These are phyloP conservation scores for Antigone vipio DNA, from an alignment of 2,113 vertebrate species.

Conservation along the genomic window DNA sequence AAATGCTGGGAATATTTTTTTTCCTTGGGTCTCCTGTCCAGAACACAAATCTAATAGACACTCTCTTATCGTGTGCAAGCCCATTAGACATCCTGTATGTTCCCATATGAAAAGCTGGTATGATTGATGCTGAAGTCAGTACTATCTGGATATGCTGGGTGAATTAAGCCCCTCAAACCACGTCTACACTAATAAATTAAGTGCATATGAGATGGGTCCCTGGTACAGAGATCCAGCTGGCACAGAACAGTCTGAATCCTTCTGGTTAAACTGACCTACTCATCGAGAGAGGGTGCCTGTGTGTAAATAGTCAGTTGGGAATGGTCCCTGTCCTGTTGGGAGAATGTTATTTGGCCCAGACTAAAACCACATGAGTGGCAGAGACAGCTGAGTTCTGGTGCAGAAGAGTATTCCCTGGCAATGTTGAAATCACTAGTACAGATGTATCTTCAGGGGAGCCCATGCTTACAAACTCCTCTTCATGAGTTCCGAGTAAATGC, in stretches of 20 bases:
- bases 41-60: not conserved
- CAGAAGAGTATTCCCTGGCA: not conserved
- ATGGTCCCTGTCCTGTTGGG: not conserved
- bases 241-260: not conserved
- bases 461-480: not conserved
- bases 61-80: not conserved
- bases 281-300: not conserved
- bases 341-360: not conserved
- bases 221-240: not conserved
- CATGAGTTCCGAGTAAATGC: not conserved
- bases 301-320: not conserved
- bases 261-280: not conserved
- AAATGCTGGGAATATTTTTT: not conserved
- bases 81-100: rapidly evolving
- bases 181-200: not conserved
- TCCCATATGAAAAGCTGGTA: not conserved
- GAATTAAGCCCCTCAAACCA: not conserved
- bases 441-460: not conserved
- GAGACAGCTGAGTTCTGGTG: not conserved
- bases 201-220: not conserved
- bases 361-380: not conserved
- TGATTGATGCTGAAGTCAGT: not conserved
- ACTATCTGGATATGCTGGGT: not conserved
- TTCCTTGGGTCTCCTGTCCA: not conserved
- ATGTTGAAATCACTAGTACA: not conserved